Conservation (phyloP, 2,797 vertebrate species). For the Vespertilio murinus region DNA sequence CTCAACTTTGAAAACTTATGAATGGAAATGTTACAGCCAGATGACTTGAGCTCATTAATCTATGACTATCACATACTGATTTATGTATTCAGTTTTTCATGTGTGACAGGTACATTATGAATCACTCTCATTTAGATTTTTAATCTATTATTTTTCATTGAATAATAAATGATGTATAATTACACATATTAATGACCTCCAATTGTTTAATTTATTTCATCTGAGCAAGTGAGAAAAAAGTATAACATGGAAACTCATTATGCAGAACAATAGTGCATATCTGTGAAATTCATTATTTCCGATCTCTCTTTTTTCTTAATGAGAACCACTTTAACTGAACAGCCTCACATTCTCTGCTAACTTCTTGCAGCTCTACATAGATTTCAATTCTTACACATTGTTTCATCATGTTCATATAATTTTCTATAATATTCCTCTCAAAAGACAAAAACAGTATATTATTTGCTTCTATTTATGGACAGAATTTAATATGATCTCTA, state of each 20-base stretch:
- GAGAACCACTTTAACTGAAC: background rate
- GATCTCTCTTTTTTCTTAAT: background rate
- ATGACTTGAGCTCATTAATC: conserved; percentile 46
- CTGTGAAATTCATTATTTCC: conserved; percentile 4
- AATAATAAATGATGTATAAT: conserved; percentile 58
- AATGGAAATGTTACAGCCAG: conserved; percentile 14
- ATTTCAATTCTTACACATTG: background rate
- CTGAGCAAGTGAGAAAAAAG: conserved; percentile 30
- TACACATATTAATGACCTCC: conserved; percentile 49
- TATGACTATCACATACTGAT: background rate
- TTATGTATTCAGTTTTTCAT: conserved; percentile 32
- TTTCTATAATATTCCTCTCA: background rate
- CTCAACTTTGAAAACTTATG: background rate
- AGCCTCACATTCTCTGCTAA: background rate
- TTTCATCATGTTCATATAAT: background rate
- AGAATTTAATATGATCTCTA: background rate
- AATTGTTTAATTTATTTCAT: conserved; percentile 51
- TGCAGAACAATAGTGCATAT: conserved; percentile 26
- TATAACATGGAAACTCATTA: conserved; percentile 31
- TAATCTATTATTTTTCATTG: conserved; percentile 56
- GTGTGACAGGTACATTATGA: conserved; percentile 36
- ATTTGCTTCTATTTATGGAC: background rate
- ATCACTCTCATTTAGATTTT: conserved; percentile 39
- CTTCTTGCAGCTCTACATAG: background rate
- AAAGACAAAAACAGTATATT: background rate